These are phyloP conservation scores for Pogonomyrmex californicus DNA, from an alignment of 1,140 invertebrate genomes.

Conservation along the genomic window DNA sequence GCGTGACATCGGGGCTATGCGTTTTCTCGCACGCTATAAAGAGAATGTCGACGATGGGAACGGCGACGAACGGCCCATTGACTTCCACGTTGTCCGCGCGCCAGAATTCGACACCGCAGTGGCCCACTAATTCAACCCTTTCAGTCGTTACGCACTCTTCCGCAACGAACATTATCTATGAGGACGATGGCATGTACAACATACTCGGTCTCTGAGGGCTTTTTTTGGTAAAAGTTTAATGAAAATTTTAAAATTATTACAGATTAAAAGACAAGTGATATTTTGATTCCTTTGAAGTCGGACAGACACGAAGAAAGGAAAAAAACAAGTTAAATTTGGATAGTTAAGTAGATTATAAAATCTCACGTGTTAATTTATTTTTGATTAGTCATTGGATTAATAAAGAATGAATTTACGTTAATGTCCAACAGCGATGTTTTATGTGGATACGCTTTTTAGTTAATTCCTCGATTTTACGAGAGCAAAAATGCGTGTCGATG, in stretches of 20 bases:
- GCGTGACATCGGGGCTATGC: constrained; percentile 60
- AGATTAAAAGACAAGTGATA: too few relatives aligned
- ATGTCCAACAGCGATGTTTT: background rate
- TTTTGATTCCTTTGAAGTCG: too few relatives aligned
- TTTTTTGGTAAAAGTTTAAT: background rate
- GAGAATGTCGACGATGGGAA: constrained; percentile 53
- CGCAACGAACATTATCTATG: too few relatives aligned
- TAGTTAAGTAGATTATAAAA: background rate
- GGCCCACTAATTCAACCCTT: background rate
- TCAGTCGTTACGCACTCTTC: background rate
- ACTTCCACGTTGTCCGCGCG: constrained; percentile 43
- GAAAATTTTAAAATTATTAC: background rate
- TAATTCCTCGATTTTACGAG: background rate
- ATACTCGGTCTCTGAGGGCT: background rate
- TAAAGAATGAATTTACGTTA: background rate
- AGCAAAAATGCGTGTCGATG: constrained; percentile 53
- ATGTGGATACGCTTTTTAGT: constrained; percentile 13
- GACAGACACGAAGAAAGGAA: background rate
- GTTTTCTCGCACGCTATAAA: constrained; percentile 59
- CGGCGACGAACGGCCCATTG: constrained; percentile 38
- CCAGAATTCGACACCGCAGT: constrained; percentile 21
- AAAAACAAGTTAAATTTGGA: background rate
- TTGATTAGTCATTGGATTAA: background rate
- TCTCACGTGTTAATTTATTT: constrained; percentile 1
- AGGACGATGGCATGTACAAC: background rate